Conservation (phyloP, 2,797 vertebrate species). For the Neosilurus hyrtlii region DNA sequence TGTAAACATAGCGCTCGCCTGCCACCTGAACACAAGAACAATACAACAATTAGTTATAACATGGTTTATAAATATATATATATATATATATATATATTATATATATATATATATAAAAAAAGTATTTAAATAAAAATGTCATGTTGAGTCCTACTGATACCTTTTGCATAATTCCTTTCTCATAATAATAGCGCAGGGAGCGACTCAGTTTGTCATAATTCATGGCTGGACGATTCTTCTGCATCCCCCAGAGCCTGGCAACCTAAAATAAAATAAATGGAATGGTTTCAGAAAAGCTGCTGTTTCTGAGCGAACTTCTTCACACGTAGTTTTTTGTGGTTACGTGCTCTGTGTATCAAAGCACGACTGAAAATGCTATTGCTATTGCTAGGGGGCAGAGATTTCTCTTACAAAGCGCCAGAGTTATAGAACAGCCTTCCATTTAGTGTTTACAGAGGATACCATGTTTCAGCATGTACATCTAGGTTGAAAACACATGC, state of each 20-base stretch:
- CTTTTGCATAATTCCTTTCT: slow-evolving; percentile 99
- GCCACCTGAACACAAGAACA: slow-evolving; percentile 79
- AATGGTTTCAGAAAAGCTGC: background rate
- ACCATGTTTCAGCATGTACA: background rate
- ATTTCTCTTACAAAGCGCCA: too few species aligned
- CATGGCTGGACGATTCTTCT: slow-evolving; percentile 99
- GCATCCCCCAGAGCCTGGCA: slow-evolving; percentile 97
- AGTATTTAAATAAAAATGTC: background rate
- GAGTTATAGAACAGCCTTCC: too few species aligned
- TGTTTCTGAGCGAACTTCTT: background rate
- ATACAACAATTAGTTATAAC: background rate
- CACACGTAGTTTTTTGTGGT: background rate
- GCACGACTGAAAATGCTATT: background rate
- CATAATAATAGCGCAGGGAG: slow-evolving; percentile 95
- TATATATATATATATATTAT: background rate
- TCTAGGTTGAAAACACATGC: background rate
- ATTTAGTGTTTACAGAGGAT: too few species aligned
- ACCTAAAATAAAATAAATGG: slow-evolving; percentile 73
- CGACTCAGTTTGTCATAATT: slow-evolving; percentile 98
- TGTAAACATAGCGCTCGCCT: slow-evolving; percentile 97
- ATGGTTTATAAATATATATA: background rate
- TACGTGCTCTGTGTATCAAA: background rate
- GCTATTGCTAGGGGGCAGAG: background rate
- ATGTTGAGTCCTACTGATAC: slow-evolving; percentile 63
- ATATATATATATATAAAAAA: background rate